Evolutionary conservation across 2,113 vertebrate species (phyloP).

Genomic region (Sus scrofa): T2T-Sscrofa CM000813.6:131222001-131222500

Average conservation of each 20-base stretch:
- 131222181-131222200: neutral
- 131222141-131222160: neutral
- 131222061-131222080: neutral
- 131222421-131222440: neutral
- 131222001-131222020: neutral
- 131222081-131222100: neutral
- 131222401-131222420: neutral
- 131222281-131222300: accelerated
- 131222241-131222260: neutral
- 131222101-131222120: neutral
- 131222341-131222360: neutral
- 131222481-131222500: neutral
- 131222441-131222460: neutral
- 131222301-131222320: accelerated
- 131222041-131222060: neutral
- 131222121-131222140: neutral
- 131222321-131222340: neutral
- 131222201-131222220: neutral
- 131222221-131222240: neutral
- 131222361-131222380: neutral
- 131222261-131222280: neutral
- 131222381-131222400: neutral
- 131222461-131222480: neutral
- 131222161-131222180: neutral
- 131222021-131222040: neutral